Percentiles rank a stretch among this genome's conserved stretches.
Conservation (phyloP, 2,888 invertebrate species). For the Erebia ligea region DNA sequence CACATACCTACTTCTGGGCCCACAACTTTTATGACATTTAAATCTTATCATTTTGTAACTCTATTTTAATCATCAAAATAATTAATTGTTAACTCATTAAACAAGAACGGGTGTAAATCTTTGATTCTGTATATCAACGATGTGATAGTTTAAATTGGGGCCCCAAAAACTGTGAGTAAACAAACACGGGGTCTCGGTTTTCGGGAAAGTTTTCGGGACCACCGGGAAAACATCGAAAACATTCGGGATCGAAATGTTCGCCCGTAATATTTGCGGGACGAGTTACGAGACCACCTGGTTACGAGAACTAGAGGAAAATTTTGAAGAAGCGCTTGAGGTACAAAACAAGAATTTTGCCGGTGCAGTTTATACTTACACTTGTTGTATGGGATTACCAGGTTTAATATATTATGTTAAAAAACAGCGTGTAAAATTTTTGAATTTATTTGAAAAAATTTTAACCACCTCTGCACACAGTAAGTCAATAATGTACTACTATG, state of each 20-base stretch:
- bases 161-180: constrained; percentile 79
- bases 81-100: not conserved
- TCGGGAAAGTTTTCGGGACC: constrained; percentile 65
- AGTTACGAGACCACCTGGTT: constrained; percentile 47
- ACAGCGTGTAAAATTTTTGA: too few relatives aligned
- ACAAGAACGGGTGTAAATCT: not conserved
- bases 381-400: too few relatives aligned
- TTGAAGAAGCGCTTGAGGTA: not conserved
- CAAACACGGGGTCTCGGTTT: constrained; percentile 68
- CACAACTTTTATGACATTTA: too few relatives aligned
- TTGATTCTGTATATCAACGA: not conserved
- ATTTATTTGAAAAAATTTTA: too few relatives aligned
- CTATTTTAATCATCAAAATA: too few relatives aligned
- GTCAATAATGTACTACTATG: too few relatives aligned
- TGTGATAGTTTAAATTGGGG: constrained; percentile 78
- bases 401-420: too few relatives aligned
- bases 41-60: too few relatives aligned
- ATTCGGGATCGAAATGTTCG: constrained; percentile 66
- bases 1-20: too few relatives aligned
- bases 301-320: not conserved
- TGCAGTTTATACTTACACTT: too few relatives aligned
- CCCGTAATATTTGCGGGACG: constrained; percentile 60
- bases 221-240: constrained; percentile 63
- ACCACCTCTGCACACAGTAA: too few relatives aligned
- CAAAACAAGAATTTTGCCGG: not conserved